Evolutionary conservation across 2,797 vertebrate species (phyloP).

Genomic region (Notolabrus celidotus): DNA sequence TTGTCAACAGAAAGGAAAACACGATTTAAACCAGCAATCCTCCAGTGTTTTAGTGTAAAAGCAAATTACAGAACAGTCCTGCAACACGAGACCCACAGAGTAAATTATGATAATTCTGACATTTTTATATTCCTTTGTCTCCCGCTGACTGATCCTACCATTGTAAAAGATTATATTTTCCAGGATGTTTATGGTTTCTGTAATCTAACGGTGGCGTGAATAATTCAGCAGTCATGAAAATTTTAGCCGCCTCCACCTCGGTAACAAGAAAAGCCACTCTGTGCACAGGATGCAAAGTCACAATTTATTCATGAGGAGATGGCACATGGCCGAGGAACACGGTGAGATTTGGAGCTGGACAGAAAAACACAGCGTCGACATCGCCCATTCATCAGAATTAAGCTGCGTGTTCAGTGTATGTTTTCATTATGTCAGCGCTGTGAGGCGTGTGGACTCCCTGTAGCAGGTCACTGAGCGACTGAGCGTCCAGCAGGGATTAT

Average conservation of each 20-base stretch:
- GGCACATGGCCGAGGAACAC: constrained; percentile 25
- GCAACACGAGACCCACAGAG: constrained; percentile 26
- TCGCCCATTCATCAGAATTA: constrained; percentile 31
- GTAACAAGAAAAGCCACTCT: constrained; percentile 86
- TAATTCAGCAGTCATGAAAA: constrained; percentile 78
- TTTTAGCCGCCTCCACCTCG: constrained; percentile 68
- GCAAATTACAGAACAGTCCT: constrained; percentile 42
- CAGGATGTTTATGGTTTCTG: constrained; percentile 53
- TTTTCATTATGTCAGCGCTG: constrained; percentile 45
- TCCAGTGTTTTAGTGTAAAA: constrained; percentile 36
- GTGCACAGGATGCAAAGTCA: constrained; percentile 72
- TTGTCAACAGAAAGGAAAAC: constrained; percentile 13
- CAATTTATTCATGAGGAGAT: constrained; percentile 78
- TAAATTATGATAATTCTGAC: constrained; percentile 54
- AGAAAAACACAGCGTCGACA: constrained; percentile 21
- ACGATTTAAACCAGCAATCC: constrained; percentile 21
- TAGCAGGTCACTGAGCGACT: constrained; percentile 25
- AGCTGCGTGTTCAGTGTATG: constrained; percentile 2
- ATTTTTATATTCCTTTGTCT: constrained; percentile 55
- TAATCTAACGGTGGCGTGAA: constrained; percentile 68
- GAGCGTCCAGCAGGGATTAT: constrained; percentile 24
- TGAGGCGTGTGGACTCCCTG: constrained; percentile 10
- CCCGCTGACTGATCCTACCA: constrained; percentile 32
- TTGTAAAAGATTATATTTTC: constrained; percentile 58
- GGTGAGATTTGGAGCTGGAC: constrained; percentile 39